Percentiles rank a stretch among this genome's conserved stretches.
These are phyloP conservation scores for Melospiza georgiana DNA, from an alignment of 2,113 vertebrate genomes.

Conservation along the genomic window DNA sequence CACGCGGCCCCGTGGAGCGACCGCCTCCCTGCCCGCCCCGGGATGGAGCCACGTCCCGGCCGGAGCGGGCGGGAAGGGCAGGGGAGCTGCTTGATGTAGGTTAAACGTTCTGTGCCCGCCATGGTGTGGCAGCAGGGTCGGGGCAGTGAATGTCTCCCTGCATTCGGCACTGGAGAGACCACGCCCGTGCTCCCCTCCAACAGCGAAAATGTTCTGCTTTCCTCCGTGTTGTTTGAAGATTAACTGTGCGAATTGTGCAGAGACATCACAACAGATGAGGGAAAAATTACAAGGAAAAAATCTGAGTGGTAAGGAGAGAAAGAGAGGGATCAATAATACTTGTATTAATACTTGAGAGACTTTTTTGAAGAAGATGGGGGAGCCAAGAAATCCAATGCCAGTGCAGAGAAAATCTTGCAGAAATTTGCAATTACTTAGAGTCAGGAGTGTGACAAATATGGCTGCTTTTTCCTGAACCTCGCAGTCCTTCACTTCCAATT, in stretches of 20 bases:
- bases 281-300: not conserved
- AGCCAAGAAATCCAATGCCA: not conserved
- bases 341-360: not conserved
- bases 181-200: not conserved
- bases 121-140: not conserved
- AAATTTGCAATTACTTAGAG: not conserved
- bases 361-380: not conserved
- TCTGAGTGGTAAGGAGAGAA: not conserved
- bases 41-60: too few relatives aligned
- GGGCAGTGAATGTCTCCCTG: not conserved
- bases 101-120: fast-evolving
- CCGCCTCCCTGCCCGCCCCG: too few relatives aligned
- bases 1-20: too few relatives aligned
- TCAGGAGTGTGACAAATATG: not conserved
- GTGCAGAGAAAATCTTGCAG: not conserved
- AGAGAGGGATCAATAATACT: not conserved
- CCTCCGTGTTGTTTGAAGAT: not conserved
- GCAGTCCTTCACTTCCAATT: not conserved
- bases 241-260: not conserved
- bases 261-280: not conserved
- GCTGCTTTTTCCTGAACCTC: not conserved
- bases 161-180: not conserved
- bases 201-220: not conserved
- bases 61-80: too few relatives aligned
- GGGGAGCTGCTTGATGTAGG: fast-evolving